These are phyloP conservation scores for Apamea epomidion DNA, from an alignment of 2,888 invertebrate genomes.

Conservation along the genomic window DNA sequence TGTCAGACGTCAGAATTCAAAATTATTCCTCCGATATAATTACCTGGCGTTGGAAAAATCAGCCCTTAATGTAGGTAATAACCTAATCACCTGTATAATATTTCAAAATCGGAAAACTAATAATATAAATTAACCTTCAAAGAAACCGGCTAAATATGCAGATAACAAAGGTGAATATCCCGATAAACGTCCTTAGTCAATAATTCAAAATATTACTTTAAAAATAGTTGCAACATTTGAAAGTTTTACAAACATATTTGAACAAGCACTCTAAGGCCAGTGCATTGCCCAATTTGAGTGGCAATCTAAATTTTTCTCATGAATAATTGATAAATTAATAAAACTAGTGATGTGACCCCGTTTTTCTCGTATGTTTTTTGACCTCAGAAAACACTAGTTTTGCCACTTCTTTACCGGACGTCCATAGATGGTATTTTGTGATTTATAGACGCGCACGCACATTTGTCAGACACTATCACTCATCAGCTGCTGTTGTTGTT, in stretches of 20 bases:
- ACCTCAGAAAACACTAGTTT: conserved; percentile 37
- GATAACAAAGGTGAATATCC: conserved; percentile 29
- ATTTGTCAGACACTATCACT: too few species aligned
- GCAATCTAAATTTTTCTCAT: conserved; percentile 56
- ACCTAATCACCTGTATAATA: too few species aligned
- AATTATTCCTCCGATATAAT: too few species aligned
- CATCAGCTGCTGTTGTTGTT: too few species aligned
- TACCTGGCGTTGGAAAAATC: too few species aligned
- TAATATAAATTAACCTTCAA: background rate
- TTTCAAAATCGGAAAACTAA: background rate
- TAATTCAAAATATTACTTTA: conserved; percentile 2
- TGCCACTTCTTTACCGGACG: conserved; percentile 30
- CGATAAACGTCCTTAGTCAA: background rate
- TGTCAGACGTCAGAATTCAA: too few species aligned
- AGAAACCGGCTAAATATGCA: background rate
- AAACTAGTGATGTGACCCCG: conserved; percentile 45
- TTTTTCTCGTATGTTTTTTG: conserved; percentile 42
- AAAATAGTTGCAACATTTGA: conserved; percentile 42
- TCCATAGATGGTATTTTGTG: conserved; percentile 28
- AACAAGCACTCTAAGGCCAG: conserved; percentile 37
- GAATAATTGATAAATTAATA: conserved; percentile 52
- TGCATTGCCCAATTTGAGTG: conserved; percentile 43
- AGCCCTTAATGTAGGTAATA: too few species aligned
- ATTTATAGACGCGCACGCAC: too few species aligned
- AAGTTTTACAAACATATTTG: conserved; percentile 31